Percentiles rank a stretch among this genome's conserved stretches.
phyloP scores from a whole-genome alignment of 2,888 invertebrate species.

The Macrosoma leucophasiata region DNA sequence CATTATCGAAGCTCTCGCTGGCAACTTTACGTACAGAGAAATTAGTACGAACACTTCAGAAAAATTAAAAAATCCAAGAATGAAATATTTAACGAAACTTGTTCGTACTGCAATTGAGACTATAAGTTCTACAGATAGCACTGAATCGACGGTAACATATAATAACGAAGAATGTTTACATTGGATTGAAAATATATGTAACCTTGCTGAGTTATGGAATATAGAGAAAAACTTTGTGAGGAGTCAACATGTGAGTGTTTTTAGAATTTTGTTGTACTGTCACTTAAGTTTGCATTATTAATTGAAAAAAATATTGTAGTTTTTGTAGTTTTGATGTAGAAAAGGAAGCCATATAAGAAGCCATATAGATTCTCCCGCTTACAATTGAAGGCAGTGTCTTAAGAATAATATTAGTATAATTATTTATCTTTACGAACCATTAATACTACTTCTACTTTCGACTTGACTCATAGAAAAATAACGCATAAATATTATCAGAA shows the following conservation, averaged over 20 bases:
- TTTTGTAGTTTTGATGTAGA: too few relatives aligned
- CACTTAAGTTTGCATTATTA: not conserved
- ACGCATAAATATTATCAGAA: too few relatives aligned
- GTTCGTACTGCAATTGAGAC: constrained; percentile 84
- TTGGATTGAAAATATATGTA: constrained; percentile 85
- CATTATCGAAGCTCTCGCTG: constrained; percentile 66
- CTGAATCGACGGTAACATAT: constrained; percentile 59
- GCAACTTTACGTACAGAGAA: constrained; percentile 61
- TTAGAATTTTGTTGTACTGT: not conserved
- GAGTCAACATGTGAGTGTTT: constrained; percentile 82
- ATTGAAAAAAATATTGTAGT: too few relatives aligned
- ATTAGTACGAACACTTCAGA: constrained; percentile 80
- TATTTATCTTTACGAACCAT: too few relatives aligned
- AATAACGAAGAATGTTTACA: constrained; percentile 53
- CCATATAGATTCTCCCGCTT: too few relatives aligned
- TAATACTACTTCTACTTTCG: too few relatives aligned
- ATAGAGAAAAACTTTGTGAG: constrained; percentile 83
- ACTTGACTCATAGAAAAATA: too few relatives aligned
- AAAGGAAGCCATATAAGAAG: too few relatives aligned
- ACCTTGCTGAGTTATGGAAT: constrained; percentile 85
- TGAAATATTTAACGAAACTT: constrained; percentile 83
- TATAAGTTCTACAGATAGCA: constrained; percentile 77
- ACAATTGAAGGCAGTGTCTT: too few relatives aligned
- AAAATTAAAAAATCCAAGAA: constrained; percentile 79
- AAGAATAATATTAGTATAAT: too few relatives aligned